Base-by-base conservation (phyloP, 2,888 invertebrate genomes). In the Catonia carolina region DNA sequence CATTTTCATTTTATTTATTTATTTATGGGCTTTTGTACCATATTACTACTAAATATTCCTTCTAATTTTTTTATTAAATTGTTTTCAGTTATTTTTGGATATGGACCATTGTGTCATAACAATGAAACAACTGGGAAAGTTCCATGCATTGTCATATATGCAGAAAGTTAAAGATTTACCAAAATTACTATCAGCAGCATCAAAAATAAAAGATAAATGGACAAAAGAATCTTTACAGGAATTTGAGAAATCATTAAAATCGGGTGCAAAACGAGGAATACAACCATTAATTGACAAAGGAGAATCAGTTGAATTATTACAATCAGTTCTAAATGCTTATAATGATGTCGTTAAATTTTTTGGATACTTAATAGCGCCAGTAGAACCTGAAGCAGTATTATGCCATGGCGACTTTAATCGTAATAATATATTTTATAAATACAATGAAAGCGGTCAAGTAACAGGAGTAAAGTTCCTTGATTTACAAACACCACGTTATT, bases 351-450 rank as follows among this genome's bases (percentile, higher is more conserved):
- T 50, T 1, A 37, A 39, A 12, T 47, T 55, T 7, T 20, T 36
- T 14, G 27, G 15, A 2, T 14, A 48, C 22, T 39, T 61, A 12
- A 42, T 39, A 2, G 3, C 7, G 8, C 48, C 60, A 12, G 60
- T 57, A 23, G 62, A 62, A 51, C 63, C 64, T 1, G 27, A 49
- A 2, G 55, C 54, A 20, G 72, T 72, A 1, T 53, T 73, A 1
- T 71, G 71, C 39, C 73, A 73, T 49, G 73, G 73, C 0, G 73
- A 73, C 61, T 63, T 73, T 36, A 72, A 71, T 68, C 67, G 71
- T 2, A 73, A 73, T 60, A 73, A 73, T 62, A 65, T 73, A 20
- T 55, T 73, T 14, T 72, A 67, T 58, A 68, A 68, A 35, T 73
- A 73, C 57, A 67, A 67, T 35, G 53, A 27, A 1, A 58, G 64